Percentiles rank a stretch among this genome's conserved stretches.
phyloP scores from a whole-genome alignment of 2,113 vertebrate species.

The Egretta garzetta region DNA sequence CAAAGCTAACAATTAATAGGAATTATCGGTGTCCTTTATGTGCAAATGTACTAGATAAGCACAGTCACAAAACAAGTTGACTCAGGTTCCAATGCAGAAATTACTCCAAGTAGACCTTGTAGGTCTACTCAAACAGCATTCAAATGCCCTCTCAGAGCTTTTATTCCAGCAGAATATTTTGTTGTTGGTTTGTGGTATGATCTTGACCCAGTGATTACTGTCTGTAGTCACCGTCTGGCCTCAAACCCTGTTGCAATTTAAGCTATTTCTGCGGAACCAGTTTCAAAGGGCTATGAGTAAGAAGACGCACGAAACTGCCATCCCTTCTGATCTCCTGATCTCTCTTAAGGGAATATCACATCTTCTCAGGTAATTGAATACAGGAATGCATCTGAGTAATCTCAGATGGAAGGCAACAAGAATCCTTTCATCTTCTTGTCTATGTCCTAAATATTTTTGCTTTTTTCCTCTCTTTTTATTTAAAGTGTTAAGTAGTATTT shows the following conservation, averaged over 20 bases:
- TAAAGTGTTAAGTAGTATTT: slow-evolving; percentile 76
- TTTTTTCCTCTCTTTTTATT: slow-evolving; percentile 51
- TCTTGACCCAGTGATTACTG: slow-evolving; percentile 42
- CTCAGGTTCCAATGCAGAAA: not conserved
- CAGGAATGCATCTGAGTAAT: slow-evolving; percentile 77
- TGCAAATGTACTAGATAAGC: not conserved
- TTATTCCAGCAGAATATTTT: not conserved
- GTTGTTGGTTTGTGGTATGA: slow-evolving; percentile 29
- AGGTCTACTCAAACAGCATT: not conserved
- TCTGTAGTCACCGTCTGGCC: slow-evolving; percentile 51
- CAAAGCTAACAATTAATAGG: not conserved
- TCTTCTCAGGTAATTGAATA: slow-evolving; percentile 84
- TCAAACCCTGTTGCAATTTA: slow-evolving; percentile 65
- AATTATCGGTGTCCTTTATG: not conserved
- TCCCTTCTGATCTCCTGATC: slow-evolving; percentile 66
- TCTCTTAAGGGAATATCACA: slow-evolving; percentile 81
- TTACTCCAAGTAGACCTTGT: not conserved
- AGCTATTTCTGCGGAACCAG: slow-evolving; percentile 67
- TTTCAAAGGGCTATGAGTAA: slow-evolving; percentile 68
- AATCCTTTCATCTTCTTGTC: slow-evolving; percentile 75
- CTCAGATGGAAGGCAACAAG: slow-evolving; percentile 73
- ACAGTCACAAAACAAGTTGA: not conserved
- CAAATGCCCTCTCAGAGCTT: not conserved
- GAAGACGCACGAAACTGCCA: slow-evolving; percentile 65
- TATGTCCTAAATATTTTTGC: slow-evolving; percentile 68